Evolutionary conservation across 2,888 invertebrate species (phyloP).

Genomic region (Lasius platythorax): DNA sequence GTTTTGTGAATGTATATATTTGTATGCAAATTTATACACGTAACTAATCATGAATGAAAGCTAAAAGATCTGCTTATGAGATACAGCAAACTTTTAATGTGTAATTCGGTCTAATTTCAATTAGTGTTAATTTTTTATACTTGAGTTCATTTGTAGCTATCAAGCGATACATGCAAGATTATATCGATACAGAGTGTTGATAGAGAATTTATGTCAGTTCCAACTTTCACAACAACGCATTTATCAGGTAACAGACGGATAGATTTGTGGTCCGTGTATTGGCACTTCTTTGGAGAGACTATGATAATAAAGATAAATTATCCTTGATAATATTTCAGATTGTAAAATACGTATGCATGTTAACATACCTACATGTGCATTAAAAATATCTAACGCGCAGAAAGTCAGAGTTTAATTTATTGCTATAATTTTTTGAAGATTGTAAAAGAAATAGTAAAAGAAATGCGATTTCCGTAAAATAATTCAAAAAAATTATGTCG

Average conservation of each 20-base stretch:
- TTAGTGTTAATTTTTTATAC: neutral
- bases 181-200: slow-evolving; percentile 11
- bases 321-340: slow-evolving; percentile 60
- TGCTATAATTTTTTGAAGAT: neutral
- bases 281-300: slow-evolving; percentile 76
- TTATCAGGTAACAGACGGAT: slow-evolving; percentile 73
- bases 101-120: neutral
- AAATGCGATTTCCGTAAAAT: neutral
- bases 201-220: neutral
- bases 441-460: neutral
- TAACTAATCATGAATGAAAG: neutral
- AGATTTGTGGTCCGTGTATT: slow-evolving; percentile 81
- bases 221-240: neutral
- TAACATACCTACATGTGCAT: neutral
- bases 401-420: neutral
- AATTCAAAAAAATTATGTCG: too few species aligned
- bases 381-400: neutral
- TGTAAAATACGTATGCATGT: neutral
- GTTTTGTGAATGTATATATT: neutral
- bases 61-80: neutral
- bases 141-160: neutral
- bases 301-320: slow-evolving; percentile 76
- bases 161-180: neutral
- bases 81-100: neutral
- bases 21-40: neutral